Percentiles rank a stretch among this genome's conserved stretches.
These are phyloP conservation scores for Andrena marginata DNA, from an alignment of 2,888 invertebrate genomes.

Conservation along the genomic window DNA sequence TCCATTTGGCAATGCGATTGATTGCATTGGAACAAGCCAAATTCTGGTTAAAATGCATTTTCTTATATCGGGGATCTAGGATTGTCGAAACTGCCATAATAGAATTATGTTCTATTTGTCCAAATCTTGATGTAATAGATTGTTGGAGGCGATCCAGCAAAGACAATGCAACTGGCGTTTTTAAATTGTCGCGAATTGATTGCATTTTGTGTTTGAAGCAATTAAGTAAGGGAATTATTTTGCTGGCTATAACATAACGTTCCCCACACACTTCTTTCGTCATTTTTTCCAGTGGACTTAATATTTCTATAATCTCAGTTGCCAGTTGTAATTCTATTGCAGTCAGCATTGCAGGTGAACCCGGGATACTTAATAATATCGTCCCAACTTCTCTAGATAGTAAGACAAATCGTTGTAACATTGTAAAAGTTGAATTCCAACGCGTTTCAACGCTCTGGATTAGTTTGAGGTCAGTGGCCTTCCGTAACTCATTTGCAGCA, in stretches of 20 bases:
- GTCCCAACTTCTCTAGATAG: too few relatives aligned
- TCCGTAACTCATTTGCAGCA: too few relatives aligned
- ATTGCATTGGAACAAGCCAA: too few relatives aligned
- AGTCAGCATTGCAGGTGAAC: slow-evolving; percentile 47
- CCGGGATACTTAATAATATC: too few relatives aligned
- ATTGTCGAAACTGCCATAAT: slow-evolving; percentile 30
- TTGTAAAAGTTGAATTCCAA: too few relatives aligned
- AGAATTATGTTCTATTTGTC: slow-evolving; percentile 27
- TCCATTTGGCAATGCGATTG: too few relatives aligned
- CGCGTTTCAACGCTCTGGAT: too few relatives aligned
- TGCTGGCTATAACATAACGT: slow-evolving; percentile 52
- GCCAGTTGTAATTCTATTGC: slow-evolving; percentile 59
- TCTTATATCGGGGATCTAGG: slow-evolving; percentile 15
- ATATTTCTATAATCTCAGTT: slow-evolving; percentile 50
- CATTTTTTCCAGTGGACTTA: slow-evolving; percentile 61
- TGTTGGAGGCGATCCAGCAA: neutral
- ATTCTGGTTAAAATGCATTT: too few relatives aligned
- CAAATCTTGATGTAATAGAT: slow-evolving; percentile 5
- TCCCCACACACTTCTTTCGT: slow-evolving; percentile 66
- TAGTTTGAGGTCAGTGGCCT: too few relatives aligned
- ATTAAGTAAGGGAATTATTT: slow-evolving; percentile 53
- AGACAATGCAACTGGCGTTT: slow-evolving; percentile 11
- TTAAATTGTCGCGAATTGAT: neutral
- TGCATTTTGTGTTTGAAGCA: slow-evolving; percentile 43
- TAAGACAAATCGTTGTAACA: too few relatives aligned